A percentile compares a stretch with the other conserved stretches of the same genome.
Evolutionary conservation across 1,140 invertebrate species (phyloP).

Genomic region (Drosophila orena): DNA sequence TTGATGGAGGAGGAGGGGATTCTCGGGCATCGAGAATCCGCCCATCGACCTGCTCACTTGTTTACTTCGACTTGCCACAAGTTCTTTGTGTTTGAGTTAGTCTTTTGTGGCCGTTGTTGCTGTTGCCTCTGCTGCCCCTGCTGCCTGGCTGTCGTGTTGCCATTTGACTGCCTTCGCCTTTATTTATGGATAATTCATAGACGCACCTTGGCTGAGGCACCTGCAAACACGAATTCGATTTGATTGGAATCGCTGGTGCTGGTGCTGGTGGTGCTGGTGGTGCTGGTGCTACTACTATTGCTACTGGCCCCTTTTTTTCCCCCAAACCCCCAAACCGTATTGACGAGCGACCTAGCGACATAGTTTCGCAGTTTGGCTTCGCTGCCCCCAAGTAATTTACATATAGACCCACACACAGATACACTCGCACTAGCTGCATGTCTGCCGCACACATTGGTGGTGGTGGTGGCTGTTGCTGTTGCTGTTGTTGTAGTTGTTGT

Average conservation of each 20-base stretch:
- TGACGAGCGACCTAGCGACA: slow-evolving; percentile 73
- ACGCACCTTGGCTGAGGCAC: slow-evolving; percentile 67
- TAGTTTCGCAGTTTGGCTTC: slow-evolving; percentile 67
- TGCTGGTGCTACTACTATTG: slow-evolving; percentile 3
- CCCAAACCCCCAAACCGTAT: slow-evolving; percentile 22
- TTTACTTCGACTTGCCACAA: slow-evolving; percentile 57
- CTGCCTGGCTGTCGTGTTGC: slow-evolving; percentile 36
- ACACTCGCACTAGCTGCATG: slow-evolving; percentile 33
- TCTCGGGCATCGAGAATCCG: neutral
- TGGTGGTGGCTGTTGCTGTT: too few relatives aligned
- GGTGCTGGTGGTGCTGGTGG: too few relatives aligned
- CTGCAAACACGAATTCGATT: slow-evolving; percentile 59
- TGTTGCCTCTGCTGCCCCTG: neutral
- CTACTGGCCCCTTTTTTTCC: neutral
- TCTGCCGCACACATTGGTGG: slow-evolving; percentile 6
- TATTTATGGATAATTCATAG: slow-evolving; percentile 74
- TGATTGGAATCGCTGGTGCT: slow-evolving; percentile 36
- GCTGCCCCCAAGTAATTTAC: slow-evolving; percentile 75
- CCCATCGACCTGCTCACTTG: slow-evolving; percentile 32
- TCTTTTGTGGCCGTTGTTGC: slow-evolving; percentile 29
- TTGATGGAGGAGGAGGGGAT: neutral
- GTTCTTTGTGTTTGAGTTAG: slow-evolving; percentile 52
- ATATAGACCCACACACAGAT: slow-evolving; percentile 38
- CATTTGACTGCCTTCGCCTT: slow-evolving; percentile 59
- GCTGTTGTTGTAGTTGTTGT: neutral